Evolutionary conservation across 2,888 invertebrate genomes (phyloP).

Genomic region (Ptilodon capucinus): DNA sequence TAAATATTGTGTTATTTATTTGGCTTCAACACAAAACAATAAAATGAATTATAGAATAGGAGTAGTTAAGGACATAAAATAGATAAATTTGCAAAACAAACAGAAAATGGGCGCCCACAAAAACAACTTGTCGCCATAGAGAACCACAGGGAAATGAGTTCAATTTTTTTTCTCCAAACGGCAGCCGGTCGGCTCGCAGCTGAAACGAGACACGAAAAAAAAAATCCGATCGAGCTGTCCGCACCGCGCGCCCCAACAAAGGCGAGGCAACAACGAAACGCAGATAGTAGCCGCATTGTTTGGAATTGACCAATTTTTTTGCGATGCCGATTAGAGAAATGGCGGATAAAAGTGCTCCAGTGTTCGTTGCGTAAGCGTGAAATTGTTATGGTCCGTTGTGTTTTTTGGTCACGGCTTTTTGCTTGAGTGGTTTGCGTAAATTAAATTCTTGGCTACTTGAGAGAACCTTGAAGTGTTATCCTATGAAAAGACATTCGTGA

Average conservation of each 20-base stretch:
- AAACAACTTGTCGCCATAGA: not conserved
- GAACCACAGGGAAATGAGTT: not conserved
- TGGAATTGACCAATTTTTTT: constrained; percentile 33
- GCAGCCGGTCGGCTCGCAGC: constrained; percentile 6
- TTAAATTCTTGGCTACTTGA: not conserved
- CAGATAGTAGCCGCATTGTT: constrained; percentile 29
- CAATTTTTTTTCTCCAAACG: constrained; percentile 22
- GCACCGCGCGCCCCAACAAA: constrained; percentile 28
- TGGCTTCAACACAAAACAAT: no score
- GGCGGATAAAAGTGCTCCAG: constrained; percentile 14
- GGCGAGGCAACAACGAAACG: constrained; percentile 25
- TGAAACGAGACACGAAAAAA: constrained; percentile 42
- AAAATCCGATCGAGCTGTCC: constrained; percentile 31
- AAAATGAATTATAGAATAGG: no score
- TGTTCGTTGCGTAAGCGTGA: constrained; percentile 3
- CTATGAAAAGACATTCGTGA: no score
- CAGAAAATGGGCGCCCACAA: no score
- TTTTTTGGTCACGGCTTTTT: not conserved
- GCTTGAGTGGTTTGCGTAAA: not conserved
- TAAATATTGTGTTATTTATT: no score
- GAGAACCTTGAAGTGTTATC: not conserved
- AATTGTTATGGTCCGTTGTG: not conserved
- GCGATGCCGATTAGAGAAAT: constrained; percentile 28
- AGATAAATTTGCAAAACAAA: no score
- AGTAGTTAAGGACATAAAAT: no score